phyloP scores from a whole-genome alignment of 2,797 vertebrate genomes.

The Chelmon rostratus region DNA sequence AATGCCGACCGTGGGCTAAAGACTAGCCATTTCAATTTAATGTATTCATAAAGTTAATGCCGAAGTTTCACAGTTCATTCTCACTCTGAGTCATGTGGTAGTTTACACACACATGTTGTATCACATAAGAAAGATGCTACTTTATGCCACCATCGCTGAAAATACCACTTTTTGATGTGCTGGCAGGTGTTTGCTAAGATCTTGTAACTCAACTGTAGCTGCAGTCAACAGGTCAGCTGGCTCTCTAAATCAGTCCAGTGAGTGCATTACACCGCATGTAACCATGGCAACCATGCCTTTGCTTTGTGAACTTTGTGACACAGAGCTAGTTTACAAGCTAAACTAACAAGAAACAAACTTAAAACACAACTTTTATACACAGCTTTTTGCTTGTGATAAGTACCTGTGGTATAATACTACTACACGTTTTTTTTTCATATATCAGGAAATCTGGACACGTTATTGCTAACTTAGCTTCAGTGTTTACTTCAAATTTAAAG shows the following conservation, averaged over 20 bases:
- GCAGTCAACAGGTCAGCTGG: neutral
- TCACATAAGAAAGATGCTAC: neutral
- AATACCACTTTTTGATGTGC: neutral
- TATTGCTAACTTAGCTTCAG: neutral
- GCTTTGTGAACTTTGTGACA: neutral
- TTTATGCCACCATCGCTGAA: neutral
- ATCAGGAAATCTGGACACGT: neutral
- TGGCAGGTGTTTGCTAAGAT: neutral
- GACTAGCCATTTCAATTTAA: slow-evolving; percentile 68
- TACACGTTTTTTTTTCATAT: too few species aligned
- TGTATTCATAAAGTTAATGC: slow-evolving; percentile 75
- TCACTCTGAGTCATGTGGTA: slow-evolving; percentile 9
- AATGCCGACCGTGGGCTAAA: slow-evolving; percentile 63
- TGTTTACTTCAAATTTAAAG: neutral
- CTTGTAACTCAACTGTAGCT: neutral
- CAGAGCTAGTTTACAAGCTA: neutral
- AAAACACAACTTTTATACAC: neutral
- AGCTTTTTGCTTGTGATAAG: neutral
- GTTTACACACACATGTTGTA: slow-evolving; percentile 10
- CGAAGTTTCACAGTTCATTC: slow-evolving; percentile 64
- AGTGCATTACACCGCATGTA: neutral
- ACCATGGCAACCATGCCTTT: neutral
- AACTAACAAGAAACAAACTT: neutral
- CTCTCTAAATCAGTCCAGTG: neutral
- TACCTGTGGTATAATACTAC: neutral